Conservation (phyloP, 2,113 vertebrate genomes). For the Lipotes vexillifer region DNA sequence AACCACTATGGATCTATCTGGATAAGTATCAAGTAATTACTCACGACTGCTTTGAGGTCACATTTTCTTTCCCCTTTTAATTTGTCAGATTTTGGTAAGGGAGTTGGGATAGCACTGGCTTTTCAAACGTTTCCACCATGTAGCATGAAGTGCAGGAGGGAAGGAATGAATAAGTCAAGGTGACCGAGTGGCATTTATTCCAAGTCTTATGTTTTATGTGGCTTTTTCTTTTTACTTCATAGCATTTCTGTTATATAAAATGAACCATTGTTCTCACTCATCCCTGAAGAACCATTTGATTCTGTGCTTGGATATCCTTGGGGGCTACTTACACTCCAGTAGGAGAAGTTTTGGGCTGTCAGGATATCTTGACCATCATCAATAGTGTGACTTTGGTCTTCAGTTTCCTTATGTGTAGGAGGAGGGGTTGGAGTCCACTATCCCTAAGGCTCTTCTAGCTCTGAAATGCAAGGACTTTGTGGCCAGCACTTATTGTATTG, state of each 20-base stretch:
- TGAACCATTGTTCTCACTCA: background rate
- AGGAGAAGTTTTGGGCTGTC: background rate
- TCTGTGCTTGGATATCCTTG: background rate
- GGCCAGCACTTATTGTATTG: background rate
- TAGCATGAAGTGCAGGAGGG: background rate
- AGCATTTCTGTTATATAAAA: background rate
- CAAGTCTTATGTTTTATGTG: background rate
- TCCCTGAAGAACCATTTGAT: background rate
- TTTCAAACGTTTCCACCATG: background rate
- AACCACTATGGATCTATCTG: background rate
- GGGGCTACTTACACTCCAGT: background rate
- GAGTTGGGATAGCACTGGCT: background rate
- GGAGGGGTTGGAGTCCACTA: background rate
- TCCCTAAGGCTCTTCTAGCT: background rate
- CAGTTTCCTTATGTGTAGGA: background rate
- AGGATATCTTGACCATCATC: background rate
- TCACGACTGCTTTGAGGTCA: background rate
- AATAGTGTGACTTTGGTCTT: background rate
- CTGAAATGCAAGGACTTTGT: background rate
- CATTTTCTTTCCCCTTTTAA: background rate
- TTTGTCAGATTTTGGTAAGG: constrained; percentile 8
- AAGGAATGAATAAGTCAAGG: background rate
- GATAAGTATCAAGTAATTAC: background rate
- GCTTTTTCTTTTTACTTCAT: background rate
- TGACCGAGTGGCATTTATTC: background rate